Base-by-base conservation (phyloP, 2,797 vertebrate species). In the Phalanger gymnotis region DNA sequence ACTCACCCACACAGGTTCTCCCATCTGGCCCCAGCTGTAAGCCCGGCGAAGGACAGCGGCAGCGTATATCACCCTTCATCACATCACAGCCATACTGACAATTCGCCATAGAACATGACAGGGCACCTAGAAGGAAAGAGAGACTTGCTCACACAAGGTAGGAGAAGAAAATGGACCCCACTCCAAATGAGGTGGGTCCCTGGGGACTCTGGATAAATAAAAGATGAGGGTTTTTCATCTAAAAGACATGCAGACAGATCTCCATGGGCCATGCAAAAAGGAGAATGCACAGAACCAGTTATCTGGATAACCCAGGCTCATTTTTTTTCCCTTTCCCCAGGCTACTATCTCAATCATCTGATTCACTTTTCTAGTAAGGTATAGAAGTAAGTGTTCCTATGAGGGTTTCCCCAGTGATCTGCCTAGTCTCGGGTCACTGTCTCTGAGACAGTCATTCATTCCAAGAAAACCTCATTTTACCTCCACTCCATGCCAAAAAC, bases 61-160 rank as follows among this genome's bases (percentile, higher is more conserved):
- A 99, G 91, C 98, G 99, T 22, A 99, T 98, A 91, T 99, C 99
- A 92, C 99, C 99, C 98, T 99, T 99, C 98, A 99, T 98, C 11
- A 99, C 98, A 25, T 99, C 99, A 66, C 99, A 99, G 98, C 99
- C 99, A 11, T 99, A 99, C 98, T 99, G 99, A 97, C 99, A 99
- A 98, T 99, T 99, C 57, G 99, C 99, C 99, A 99, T 99, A 14
- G 99, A 99, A 97, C 99, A 99, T 0, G 99, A 99, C 73, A 99
- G 98, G 91, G 99, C 98, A 97, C 99, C 99, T 99, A 98, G 87
- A 54, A 57, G 93, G 94, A 98, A 93, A 93, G 0, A 90, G 53
- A 4, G 10, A 34, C 53, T 5, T 22, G 90, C 54, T 93, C 40
- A 34, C 93, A 91, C 2, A 22, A 1, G 58, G 66, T 34, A 30